phyloP scores from a whole-genome alignment of 1,140 invertebrate genomes.

The Diachasmimorpha longicaudata region DNA sequence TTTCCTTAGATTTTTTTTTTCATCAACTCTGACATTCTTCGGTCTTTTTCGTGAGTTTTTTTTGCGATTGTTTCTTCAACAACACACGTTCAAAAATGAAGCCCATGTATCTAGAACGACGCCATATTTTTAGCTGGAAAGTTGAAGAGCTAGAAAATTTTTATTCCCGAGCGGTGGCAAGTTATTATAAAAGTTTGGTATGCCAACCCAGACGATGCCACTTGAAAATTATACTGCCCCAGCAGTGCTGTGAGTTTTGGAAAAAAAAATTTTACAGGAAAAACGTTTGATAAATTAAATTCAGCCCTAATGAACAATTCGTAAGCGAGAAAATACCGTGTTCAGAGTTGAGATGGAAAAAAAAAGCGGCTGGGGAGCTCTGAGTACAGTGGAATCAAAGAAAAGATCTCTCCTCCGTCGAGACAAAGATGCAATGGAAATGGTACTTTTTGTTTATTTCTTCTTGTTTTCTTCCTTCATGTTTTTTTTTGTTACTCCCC shows the following conservation, averaged over 20 bases:
- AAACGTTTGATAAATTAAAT: constrained; percentile 5
- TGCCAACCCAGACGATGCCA: background rate
- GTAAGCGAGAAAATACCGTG: background rate
- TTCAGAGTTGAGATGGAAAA: background rate
- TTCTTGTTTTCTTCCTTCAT: background rate
- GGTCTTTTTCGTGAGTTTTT: background rate
- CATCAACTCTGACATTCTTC: background rate
- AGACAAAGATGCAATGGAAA: constrained; percentile 9
- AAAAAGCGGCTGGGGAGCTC: background rate
- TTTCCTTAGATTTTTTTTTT: too few relatives aligned
- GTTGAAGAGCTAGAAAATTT: background rate
- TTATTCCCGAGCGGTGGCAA: constrained; percentile 3
- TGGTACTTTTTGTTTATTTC: background rate
- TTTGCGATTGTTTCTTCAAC: background rate
- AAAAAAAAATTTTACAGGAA: background rate
- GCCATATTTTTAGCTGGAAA: background rate
- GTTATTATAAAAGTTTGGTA: background rate
- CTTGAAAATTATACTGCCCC: background rate
- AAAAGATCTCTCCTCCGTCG: constrained; percentile 9
- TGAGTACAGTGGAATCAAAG: constrained; percentile 13
- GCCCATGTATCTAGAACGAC: background rate
- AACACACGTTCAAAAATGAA: background rate
- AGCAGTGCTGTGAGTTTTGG: background rate
- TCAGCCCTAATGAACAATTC: background rate
- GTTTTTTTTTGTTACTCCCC: constrained; percentile 13